These are phyloP conservation scores for Heliconius hortense DNA, from an alignment of 2,888 invertebrate species.

Conservation along the genomic window DNA sequence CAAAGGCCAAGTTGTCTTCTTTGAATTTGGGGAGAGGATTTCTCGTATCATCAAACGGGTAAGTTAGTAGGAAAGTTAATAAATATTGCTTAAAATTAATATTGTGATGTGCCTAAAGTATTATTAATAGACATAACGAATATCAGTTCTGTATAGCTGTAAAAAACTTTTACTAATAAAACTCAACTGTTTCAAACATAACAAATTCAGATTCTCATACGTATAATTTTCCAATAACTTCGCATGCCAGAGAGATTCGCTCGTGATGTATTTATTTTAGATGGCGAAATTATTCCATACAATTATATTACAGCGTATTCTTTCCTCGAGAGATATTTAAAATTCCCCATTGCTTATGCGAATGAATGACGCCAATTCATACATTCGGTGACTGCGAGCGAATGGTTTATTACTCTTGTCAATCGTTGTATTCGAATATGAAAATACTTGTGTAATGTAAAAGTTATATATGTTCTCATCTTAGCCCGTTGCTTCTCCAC, in stretches of 20 bases:
- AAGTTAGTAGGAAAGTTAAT: neutral
- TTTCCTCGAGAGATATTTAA: constrained; percentile 41
- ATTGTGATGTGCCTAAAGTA: too few species aligned
- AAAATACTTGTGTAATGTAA: constrained; percentile 19
- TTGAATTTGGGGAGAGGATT: constrained; percentile 94
- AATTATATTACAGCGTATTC: constrained; percentile 31
- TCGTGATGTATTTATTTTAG: constrained; percentile 28
- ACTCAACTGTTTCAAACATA: neutral
- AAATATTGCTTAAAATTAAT: neutral
- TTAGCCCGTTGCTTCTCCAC: neutral
- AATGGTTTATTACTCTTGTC: constrained; percentile 56
- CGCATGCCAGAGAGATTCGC: constrained; percentile 11
- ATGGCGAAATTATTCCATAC: constrained; percentile 36
- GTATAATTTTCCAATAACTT: constrained; percentile 9
- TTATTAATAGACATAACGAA: too few species aligned
- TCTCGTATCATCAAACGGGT: constrained; percentile 90
- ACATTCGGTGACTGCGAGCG: constrained; percentile 59
- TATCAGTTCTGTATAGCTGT: neutral
- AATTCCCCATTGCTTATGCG: constrained; percentile 58
- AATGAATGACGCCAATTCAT: constrained; percentile 61
- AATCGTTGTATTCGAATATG: constrained; percentile 32
- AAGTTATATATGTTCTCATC: neutral
- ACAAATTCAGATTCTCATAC: neutral
- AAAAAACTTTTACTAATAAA: neutral
- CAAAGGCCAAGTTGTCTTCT: constrained; percentile 88